Percentiles rank a stretch among this genome's conserved stretches.
Conservation (phyloP, 2,797 vertebrate genomes). For the Perdix hodgsoniae region DNA sequence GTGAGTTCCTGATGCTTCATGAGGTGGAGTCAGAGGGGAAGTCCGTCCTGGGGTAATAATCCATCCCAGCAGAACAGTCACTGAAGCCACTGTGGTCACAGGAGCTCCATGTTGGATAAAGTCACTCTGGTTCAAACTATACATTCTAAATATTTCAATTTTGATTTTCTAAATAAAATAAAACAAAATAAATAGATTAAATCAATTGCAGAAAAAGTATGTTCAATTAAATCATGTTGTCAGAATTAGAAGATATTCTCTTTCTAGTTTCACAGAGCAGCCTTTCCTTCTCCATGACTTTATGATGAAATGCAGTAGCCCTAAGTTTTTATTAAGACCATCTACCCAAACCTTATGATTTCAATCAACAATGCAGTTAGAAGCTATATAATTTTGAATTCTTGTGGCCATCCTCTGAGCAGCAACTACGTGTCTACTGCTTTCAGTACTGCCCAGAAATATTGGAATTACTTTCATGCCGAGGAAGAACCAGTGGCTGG, state of each 20-base stretch:
- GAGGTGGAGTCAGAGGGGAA: neutral
- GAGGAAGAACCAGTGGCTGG: neutral
- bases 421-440: neutral
- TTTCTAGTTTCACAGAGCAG: neutral
- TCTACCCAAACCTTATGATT: neutral
- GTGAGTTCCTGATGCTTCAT: neutral
- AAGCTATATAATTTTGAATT: neutral
- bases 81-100: neutral
- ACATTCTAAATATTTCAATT: neutral
- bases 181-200: neutral
- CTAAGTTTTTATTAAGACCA: neutral
- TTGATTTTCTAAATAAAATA: neutral
- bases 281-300: neutral
- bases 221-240: neutral
- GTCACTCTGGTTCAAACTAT: neutral
- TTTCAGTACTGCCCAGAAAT: neutral
- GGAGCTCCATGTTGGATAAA: neutral
- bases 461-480: neutral
- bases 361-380: neutral
- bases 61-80: neutral
- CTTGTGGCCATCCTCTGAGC: neutral
- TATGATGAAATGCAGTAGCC: neutral
- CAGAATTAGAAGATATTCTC: neutral
- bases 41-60: neutral
- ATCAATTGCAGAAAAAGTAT: neutral